Base-by-base conservation (phyloP, 2,797 vertebrate species). In the Macropodus opercularis region DNA sequence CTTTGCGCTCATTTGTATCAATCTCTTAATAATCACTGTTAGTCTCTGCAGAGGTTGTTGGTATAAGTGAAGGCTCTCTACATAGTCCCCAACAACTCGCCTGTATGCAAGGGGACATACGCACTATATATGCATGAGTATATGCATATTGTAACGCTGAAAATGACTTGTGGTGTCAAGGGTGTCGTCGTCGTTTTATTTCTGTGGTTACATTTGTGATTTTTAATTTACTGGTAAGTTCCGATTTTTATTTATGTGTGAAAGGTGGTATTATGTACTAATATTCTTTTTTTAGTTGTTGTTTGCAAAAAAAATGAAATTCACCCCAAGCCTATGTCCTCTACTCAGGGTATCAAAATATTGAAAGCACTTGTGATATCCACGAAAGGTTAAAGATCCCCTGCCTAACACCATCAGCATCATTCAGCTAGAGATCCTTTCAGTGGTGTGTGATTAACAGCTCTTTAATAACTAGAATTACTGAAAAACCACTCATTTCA, bases 101-200 rank as follows among this genome's bases (percentile, higher is more conserved):
- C 77, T 85, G 80, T 90, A 88, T 90, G 83, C 87, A 87, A 83
- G 82, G 82, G 81, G 86, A 75, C 77, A 77, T 78, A 79, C 78
- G 86, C 71, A 83, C 72, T 88, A 85, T 88, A 87, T 89, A 89
- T 89, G 89, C 90, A 91, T 89, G 88, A 76, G 47, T 73, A 83
- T 88, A 87, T 91, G 90, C 90, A 91, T 92, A 92, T 87, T 87
- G 84, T 87, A 81, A 88, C 84, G 72, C 84, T 86, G 75, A 87
- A 86, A 84, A 85, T 65, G 80, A 87, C 85, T 35, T 77, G 62
- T 83, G 80, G 87, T n/a, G 82, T 90, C 64, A 83, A 77, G 81
- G 60, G 69, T 85, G 75, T 75, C 68, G 75, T 69, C 14, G 63
- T 78, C 7, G 42, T 80, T 83, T 85, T 66, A 48, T 79, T 84